phyloP scores from a whole-genome alignment of 2,797 vertebrate genomes.

The Phataginus tricuspis region DNA sequence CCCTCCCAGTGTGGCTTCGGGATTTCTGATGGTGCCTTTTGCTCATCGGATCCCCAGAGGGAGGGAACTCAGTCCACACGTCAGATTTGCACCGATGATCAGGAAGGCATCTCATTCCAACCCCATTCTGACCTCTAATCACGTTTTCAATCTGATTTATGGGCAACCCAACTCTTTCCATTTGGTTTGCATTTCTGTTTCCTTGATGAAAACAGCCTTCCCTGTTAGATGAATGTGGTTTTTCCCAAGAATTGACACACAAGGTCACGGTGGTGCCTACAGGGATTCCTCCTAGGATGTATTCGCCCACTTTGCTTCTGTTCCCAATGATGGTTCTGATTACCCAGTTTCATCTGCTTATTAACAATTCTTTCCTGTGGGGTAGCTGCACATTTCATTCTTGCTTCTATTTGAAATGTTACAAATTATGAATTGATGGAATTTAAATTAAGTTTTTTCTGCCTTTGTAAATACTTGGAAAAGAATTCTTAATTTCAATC shows the following conservation, averaged over 20 bases:
- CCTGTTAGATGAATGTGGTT: rapidly evolving
- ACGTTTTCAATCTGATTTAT: not conserved
- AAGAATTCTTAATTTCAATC: not conserved
- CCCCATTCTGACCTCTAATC: not conserved
- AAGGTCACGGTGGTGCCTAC: rapidly evolving
- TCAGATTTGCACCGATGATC: too few species aligned
- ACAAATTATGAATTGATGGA: not conserved
- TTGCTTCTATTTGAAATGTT: not conserved
- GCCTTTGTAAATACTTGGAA: not conserved
- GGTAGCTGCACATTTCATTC: not conserved
- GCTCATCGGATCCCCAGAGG: not conserved
- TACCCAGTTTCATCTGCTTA: not conserved
- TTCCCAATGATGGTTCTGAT: rapidly evolving
- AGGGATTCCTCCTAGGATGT: rapidly evolving
- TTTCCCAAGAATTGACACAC: not conserved
- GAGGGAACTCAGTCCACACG: rapidly evolving
- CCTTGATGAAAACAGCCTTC: not conserved
- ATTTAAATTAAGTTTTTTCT: not conserved
- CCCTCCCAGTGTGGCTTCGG: rapidly evolving
- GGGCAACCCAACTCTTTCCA: not conserved
- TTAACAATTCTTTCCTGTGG: not conserved
- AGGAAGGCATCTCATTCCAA: not conserved
- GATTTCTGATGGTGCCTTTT: not conserved
- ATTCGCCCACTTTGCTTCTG: rapidly evolving
- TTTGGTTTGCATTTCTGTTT: not conserved